Evolutionary conservation across 1,140 invertebrate genomes (phyloP).

Genomic region (Trichonephila clavipes): DNA sequence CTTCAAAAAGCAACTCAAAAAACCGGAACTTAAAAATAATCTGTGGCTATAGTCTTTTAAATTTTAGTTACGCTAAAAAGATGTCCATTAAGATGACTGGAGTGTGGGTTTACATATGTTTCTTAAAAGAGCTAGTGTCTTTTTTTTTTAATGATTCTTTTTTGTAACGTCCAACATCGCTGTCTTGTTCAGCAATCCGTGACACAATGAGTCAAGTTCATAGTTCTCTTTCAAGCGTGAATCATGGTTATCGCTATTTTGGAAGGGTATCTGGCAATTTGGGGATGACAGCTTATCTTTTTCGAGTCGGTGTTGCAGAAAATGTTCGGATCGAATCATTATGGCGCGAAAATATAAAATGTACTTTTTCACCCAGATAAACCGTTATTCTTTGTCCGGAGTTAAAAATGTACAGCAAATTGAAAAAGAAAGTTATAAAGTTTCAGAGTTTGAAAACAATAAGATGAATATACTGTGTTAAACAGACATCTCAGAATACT

Average conservation of each 20-base stretch:
- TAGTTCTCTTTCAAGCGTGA: conserved; percentile 37
- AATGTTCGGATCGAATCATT: conserved; percentile 13
- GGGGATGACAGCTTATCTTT: background rate
- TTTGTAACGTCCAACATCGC: conserved; percentile 7
- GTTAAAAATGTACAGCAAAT: no score
- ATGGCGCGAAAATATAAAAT: conserved; percentile 19
- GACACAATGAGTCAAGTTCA: conserved; percentile 45
- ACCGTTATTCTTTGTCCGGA: no score
- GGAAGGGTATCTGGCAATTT: conserved; percentile 52
- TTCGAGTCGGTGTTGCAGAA: conserved; percentile 31
- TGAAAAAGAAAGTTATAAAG: no score
- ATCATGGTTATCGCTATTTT: conserved; percentile 62
- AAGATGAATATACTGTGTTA: no score
- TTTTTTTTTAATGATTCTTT: background rate
- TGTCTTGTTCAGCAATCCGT: conserved; percentile 5
- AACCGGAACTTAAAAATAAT: background rate
- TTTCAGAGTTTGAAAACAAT: no score
- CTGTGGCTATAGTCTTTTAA: conserved; percentile 10
- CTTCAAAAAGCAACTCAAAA: conserved; percentile 9
- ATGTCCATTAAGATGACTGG: conserved; percentile 5
- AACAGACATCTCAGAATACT: no score
- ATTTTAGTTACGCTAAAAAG: background rate
- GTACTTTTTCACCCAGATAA: no score
- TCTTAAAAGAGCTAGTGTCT: background rate
- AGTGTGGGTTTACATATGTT: conserved; percentile 55